phyloP scores from a whole-genome alignment of 2,113 vertebrate genomes.

The Ramphastos sulfuratus region DNA sequence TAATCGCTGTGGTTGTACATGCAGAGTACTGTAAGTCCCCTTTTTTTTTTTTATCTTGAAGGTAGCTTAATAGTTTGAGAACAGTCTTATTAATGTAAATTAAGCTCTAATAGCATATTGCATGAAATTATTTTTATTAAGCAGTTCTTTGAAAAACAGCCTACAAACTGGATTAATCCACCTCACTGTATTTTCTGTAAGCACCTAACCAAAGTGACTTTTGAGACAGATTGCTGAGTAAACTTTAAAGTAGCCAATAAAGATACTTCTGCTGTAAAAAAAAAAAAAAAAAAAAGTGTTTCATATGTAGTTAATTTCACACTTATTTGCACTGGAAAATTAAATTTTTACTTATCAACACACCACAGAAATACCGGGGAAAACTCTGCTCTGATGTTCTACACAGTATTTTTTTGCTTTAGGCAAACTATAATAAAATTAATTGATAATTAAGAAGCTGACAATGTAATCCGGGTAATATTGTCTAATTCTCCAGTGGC shows the following conservation, averaged over 20 bases:
- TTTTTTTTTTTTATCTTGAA: conserved; percentile 40
- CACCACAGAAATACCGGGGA: conserved; percentile 54
- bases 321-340: conserved; percentile 74
- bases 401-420: conserved; percentile 33
- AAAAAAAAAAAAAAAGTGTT: conserved; percentile 5
- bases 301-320: conserved; percentile 73
- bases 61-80: conserved; percentile 47
- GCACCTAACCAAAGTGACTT: conserved; percentile 61
- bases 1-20: conserved; percentile 11
- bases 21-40: not conserved
- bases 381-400: conserved; percentile 37
- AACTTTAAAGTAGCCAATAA: conserved; percentile 63
- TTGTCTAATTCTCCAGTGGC: not conserved
- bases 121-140: conserved; percentile 57
- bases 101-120: conserved; percentile 40
- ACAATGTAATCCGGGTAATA: conserved; percentile 12
- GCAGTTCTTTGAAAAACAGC: conserved; percentile 32
- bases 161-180: conserved; percentile 35
- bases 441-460: conserved; percentile 62
- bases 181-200: conserved; percentile 29
- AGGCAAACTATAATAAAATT: conserved; percentile 49
- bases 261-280: conserved; percentile 43
- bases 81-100: conserved; percentile 57
- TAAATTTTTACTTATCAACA: conserved; percentile 72
- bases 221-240: conserved; percentile 67